phyloP scores from a whole-genome alignment of 2,888 invertebrate genomes.

The Cataglyphis livida region DNA sequence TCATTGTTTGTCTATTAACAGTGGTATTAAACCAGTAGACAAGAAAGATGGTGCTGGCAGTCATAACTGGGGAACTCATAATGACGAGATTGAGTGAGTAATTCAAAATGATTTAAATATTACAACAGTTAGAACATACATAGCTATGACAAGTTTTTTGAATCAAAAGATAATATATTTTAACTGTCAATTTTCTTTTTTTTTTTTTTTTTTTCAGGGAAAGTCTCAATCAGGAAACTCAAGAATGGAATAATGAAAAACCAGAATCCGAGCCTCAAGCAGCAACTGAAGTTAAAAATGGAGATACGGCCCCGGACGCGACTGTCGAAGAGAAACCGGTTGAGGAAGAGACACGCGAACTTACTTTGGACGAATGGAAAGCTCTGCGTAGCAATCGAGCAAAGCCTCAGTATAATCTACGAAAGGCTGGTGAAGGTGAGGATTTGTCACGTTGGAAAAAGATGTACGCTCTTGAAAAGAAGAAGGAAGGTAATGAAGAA shows the following conservation, averaged over 20 bases:
- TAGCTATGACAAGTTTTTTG: not conserved
- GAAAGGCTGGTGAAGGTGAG: conserved; percentile 98
- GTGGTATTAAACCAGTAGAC: conserved; percentile 96
- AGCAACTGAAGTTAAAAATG: conserved; percentile 79
- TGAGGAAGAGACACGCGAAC: conserved; percentile 91
- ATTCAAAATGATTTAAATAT: not conserved
- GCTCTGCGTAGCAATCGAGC: conserved; percentile 93
- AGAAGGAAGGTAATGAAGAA: conserved; percentile 89
- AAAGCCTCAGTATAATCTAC: conserved; percentile 95
- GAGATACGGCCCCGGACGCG: conserved; percentile 79
- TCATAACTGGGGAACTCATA: conserved; percentile 98
- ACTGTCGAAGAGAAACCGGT: conserved; percentile 86
- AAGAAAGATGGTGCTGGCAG: conserved; percentile 98
- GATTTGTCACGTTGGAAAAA: conserved; percentile 97
- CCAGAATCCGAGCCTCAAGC: conserved; percentile 85
- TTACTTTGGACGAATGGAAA: conserved; percentile 98
- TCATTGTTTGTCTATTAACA: conserved; percentile 78
- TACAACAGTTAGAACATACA: not conserved
- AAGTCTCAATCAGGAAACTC: conserved; percentile 82
- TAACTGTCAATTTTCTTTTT: not conserved
- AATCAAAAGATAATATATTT: not conserved
- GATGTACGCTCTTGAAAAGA: conserved; percentile 92
- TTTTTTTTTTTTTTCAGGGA: conserved; percentile 74
- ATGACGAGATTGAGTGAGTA: conserved; percentile 94
- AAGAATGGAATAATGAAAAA: conserved; percentile 86